Conservation (phyloP, 2,888 invertebrate species). For the Carterocephalus palaemon region DNA sequence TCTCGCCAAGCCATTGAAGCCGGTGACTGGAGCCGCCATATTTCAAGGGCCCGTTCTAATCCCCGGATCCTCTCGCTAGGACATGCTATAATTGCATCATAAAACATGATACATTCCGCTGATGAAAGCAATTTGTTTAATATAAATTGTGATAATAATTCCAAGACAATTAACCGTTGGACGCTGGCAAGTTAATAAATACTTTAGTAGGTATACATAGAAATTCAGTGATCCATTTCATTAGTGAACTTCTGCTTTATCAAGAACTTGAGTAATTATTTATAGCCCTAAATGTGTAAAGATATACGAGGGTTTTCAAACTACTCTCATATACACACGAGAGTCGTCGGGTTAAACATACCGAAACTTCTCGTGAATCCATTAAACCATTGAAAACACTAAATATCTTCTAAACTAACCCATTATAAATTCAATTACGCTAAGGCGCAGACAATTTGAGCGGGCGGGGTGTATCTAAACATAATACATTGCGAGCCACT, state of each 20-base stretch:
- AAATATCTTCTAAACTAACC: slow-evolving; percentile 70
- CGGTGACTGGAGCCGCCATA: slow-evolving; percentile 21
- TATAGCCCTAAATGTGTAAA: slow-evolving; percentile 2
- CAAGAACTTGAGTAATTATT: not conserved
- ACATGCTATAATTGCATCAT: slow-evolving; percentile 25
- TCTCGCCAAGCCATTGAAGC: slow-evolving; percentile 23
- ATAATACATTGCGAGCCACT: slow-evolving; percentile 67
- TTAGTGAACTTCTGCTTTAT: not conserved
- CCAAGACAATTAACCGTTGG: not conserved
- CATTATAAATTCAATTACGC: slow-evolving; percentile 76
- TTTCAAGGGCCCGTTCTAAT: slow-evolving; percentile 25
- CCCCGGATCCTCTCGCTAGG: slow-evolving; percentile 14
- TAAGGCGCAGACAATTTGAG: slow-evolving; percentile 67
- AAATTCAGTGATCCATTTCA: not conserved
- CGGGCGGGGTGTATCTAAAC: slow-evolving; percentile 47
- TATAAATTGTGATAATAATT: slow-evolving; percentile 1
- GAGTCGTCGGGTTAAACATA: slow-evolving; percentile 18
- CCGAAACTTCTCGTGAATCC: slow-evolving; percentile 22
- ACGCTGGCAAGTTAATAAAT: too few species aligned
- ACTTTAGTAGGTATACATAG: too few species aligned
- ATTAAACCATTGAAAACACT: slow-evolving; percentile 45
- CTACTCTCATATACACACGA: slow-evolving; percentile 19
- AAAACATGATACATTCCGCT: slow-evolving; percentile 14
- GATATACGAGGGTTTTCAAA: slow-evolving; percentile 11
- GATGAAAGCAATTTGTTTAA: slow-evolving; percentile 18